Base-by-base conservation (phyloP, 2,888 invertebrate genomes). In the Ischnura elegans region DNA sequence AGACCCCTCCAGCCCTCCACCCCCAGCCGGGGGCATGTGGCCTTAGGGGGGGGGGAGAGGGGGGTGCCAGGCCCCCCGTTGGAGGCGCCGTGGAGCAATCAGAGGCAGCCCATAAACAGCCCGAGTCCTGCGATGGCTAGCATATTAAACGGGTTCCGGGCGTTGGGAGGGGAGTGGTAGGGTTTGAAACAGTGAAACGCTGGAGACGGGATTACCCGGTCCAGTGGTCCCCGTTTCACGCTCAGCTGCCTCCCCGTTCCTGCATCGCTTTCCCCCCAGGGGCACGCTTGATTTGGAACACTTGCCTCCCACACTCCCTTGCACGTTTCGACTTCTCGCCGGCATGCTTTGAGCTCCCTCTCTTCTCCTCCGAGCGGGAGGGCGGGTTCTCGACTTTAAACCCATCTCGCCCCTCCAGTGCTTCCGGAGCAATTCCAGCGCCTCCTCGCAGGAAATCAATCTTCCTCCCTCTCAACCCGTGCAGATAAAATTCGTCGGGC, bases 201-300 rank as follows among this genome's bases (percentile, higher is more conserved):
- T 90, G 42, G 90, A 61, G 90, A 61, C 90, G 61, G 90, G 90
- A 90, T 90, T 90, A 90, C 55, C 43, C 90, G 90, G 90, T 90
- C 90, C 90, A 90, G 90, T 90, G 90, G 55, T n/a, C 61, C 90
- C 90, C 66, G 90, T 90, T 90, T 90, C 90, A 90, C 90, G 90
- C 61, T 90, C 43, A 61, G 90, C 90, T 90, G 90, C 43, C 55
- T 66, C 61, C 19, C 90, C 90, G 10, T 46, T 16, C 86, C 43
- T 25, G 45, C 86, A 29, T n/a, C 36, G 87, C 87, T 61, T 55
- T n/a, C 25, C 90, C 90, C 66, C 43, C 0, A 19, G 61, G 55
- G 55, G 42, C 61, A 66, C 90, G 90, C 42, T 90, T 90, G 90
- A 90, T 90, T 90, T 90, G 90, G 90, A 66, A 21, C 61, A 61